phyloP scores from a whole-genome alignment of 1,140 invertebrate species.

The Scaptodrosophila lebanonensis region DNA sequence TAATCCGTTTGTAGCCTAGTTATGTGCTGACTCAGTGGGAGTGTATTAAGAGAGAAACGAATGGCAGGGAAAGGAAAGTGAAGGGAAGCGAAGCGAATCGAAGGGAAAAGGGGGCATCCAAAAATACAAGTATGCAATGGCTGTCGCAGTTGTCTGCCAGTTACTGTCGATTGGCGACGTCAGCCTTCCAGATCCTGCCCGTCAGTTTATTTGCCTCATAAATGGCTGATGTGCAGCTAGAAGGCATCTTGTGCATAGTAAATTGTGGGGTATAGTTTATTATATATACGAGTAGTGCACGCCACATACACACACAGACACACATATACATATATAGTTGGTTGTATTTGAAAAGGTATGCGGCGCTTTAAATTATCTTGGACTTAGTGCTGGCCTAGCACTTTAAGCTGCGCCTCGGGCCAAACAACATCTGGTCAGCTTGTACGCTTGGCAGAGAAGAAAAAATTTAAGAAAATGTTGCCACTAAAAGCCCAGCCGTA shows the following conservation, averaged over 20 bases:
- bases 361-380: slow-evolving; percentile 29
- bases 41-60: slow-evolving; percentile 15
- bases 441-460: too few relatives aligned
- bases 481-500: background rate
- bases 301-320: too few relatives aligned
- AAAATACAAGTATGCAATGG: slow-evolving; percentile 38
- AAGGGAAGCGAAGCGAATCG: too few relatives aligned
- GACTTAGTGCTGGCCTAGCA: slow-evolving; percentile 21
- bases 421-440: background rate
- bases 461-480: too few relatives aligned
- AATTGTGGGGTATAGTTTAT: slow-evolving; percentile 22
- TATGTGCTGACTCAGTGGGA: slow-evolving; percentile 60
- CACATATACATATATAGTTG: too few relatives aligned
- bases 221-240: slow-evolving; percentile 39
- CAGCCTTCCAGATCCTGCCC: slow-evolving; percentile 24
- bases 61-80: slow-evolving; percentile 1
- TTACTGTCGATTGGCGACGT: slow-evolving; percentile 64
- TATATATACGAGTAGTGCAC: too few relatives aligned
- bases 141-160: slow-evolving; percentile 50
- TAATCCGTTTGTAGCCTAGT: slow-evolving; percentile 73
- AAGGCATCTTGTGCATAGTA: slow-evolving; percentile 41
- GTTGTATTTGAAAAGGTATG: background rate
- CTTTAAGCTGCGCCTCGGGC: background rate
- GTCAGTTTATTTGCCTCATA: slow-evolving; percentile 50
- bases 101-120: background rate